These are phyloP conservation scores for Hemistola chrysoprasaria DNA, from an alignment of 2,888 invertebrate species.

Conservation along the genomic window DNA sequence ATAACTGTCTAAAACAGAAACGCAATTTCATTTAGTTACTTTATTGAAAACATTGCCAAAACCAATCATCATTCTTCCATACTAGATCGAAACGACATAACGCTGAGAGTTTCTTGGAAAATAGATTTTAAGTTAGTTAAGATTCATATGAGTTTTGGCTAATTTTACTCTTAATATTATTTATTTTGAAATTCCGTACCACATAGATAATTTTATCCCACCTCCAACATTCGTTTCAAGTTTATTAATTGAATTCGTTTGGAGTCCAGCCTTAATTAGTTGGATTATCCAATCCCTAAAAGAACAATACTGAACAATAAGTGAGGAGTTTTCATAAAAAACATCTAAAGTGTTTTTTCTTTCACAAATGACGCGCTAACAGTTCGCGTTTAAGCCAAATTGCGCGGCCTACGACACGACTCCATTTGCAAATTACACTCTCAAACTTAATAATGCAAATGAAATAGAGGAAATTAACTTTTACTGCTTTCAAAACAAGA, in stretches of 20 bases:
- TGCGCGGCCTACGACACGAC: conserved; percentile 69
- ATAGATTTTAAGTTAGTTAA: too few relatives aligned
- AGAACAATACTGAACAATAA: conserved; percentile 8
- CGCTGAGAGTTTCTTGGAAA: too few relatives aligned
- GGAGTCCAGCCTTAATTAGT: conserved; percentile 8
- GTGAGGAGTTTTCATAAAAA: conserved; percentile 18
- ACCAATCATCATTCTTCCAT: too few relatives aligned
- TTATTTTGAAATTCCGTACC: too few relatives aligned
- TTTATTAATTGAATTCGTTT: conserved; percentile 16
- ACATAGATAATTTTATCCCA: too few relatives aligned
- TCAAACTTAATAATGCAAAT: conserved; percentile 35
- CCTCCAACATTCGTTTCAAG: conserved; percentile 8
- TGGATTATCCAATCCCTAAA: conserved; percentile 10
- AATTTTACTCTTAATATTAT: too few relatives aligned
- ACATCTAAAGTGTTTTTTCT: conserved; percentile 41
- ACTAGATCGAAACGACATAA: too few relatives aligned
- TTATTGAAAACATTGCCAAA: too few relatives aligned
- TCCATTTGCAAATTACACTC: conserved; percentile 78
- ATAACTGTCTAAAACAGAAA: too few relatives aligned
- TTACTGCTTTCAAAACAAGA: conserved; percentile 23
- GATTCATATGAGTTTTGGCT: too few relatives aligned
- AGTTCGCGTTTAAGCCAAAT: conserved; percentile 73
- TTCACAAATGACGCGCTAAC: conserved; percentile 54
- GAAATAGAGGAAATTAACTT: conserved; percentile 29
- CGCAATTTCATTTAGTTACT: too few relatives aligned